Base-by-base conservation (phyloP, 2,113 vertebrate genomes). In the Rousettus leschenaultii region DNA sequence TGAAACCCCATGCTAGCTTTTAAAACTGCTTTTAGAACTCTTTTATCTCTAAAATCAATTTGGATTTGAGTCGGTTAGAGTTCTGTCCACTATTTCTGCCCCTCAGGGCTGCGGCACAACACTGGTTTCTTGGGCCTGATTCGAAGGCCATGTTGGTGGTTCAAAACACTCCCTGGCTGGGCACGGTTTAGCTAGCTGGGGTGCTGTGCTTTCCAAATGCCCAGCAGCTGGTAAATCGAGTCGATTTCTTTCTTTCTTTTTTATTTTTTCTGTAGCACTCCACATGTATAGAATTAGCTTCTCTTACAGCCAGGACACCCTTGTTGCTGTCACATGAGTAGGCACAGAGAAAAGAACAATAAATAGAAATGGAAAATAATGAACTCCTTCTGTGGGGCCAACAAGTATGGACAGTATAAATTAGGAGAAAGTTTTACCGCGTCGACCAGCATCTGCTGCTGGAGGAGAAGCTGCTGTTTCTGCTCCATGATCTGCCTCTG, bases 361-460 rank as follows among this genome's bases (percentile, higher is more conserved):
- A 51, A 33, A n/a, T 5, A 59, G 68, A 61, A 38, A 85, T 3
- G 35, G n/a, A 28, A 79, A 63, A 43, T 40, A 59, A 89, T 48
- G 19, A 33, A 35, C 33, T 93, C 48, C 24, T 21, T 38, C 40
- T 59, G 24, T n/a, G 75, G 61, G 92, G 19, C 14, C 68, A 57
- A 51, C 24, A 74, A 61, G 55, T 45, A 45, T 9, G 3, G 70
- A 90, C 92, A 94, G 96, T 40, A 98, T 93, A 85, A 77, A 55
- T 93, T 1, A 93, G 89, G 95, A 97, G 94, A 87, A 94, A 92
- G 83, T 63, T 98, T 99, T 98, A 99, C 99, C 13, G 98, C 85
- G 75, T 99, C 99, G 79, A 92, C 97, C 94, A 99, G 98, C 96
- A 98, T 98, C 97, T 99, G 99, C 97, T 99, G 99, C 75, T 98